Conservation (phyloP, 1,140 invertebrate genomes). For the Oreohelix idahoensis region DNA sequence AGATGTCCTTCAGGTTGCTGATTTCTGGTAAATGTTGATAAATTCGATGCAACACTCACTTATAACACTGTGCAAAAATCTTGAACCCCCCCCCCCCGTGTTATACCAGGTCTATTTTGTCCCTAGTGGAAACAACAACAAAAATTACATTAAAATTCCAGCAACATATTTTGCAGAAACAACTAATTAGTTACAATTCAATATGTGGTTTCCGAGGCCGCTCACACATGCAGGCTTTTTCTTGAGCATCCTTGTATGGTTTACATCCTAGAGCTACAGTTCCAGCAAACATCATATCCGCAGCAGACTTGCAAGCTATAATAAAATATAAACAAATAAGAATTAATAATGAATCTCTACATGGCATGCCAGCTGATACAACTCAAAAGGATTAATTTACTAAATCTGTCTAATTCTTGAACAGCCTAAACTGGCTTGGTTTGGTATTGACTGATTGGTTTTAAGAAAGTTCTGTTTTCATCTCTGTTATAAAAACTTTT, state of each 20-base stretch:
- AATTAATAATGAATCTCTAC: too few species aligned
- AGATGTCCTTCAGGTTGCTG: too few species aligned
- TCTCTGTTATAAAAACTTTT: too few species aligned
- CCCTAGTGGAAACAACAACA: too few species aligned
- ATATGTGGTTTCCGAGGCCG: neutral
- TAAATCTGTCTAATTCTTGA: neutral
- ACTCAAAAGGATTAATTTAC: neutral
- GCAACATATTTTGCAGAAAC: too few species aligned
- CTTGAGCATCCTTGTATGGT: conserved; percentile 53
- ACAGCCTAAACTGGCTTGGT: neutral
- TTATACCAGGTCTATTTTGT: too few species aligned
- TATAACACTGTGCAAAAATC: too few species aligned
- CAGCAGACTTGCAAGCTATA: conserved; percentile 49
- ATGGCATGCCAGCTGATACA: neutral
- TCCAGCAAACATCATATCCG: conserved; percentile 53
- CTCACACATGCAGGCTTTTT: conserved; percentile 52
- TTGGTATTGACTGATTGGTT: neutral
- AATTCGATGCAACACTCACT: too few species aligned
- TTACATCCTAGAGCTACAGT: conserved; percentile 54
- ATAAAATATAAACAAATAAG: neutral
- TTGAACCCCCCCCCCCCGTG: too few species aligned
- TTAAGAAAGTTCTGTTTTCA: neutral
- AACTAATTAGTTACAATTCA: neutral
- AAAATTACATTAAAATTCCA: too few species aligned
- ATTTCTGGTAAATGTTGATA: too few species aligned